phyloP scores from a whole-genome alignment of 2,888 invertebrate species.

The Ashinkailepas kermadecensis region DNA sequence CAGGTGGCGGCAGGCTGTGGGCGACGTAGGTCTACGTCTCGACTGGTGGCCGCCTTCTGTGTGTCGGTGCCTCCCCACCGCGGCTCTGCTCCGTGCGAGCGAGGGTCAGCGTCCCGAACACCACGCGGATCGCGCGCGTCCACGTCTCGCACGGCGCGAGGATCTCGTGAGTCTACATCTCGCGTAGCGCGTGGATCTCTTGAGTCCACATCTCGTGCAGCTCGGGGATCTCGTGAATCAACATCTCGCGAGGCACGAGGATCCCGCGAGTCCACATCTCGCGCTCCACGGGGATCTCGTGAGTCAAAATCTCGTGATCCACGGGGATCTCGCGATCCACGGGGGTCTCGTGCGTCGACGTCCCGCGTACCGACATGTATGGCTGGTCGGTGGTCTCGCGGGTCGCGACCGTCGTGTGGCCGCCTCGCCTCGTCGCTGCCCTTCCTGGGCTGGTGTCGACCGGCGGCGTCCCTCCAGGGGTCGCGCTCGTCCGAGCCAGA shows the following conservation, averaged over 20 bases:
- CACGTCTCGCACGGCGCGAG: background rate
- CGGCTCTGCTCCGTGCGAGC: background rate
- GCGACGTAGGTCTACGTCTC: background rate
- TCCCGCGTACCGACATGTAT: background rate
- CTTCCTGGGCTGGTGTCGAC: background rate
- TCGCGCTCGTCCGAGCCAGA: background rate
- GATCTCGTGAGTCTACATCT: background rate
- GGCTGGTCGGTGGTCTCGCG: slow-evolving; percentile 24
- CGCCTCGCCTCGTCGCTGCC: background rate
- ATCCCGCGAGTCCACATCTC: background rate
- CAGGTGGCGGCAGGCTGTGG: background rate
- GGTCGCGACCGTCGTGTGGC: background rate
- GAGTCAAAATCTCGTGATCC: slow-evolving; percentile 30
- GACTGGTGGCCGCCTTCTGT: background rate
- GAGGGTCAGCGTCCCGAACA: background rate
- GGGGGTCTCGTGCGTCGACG: background rate
- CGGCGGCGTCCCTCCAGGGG: no score
- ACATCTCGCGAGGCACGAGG: background rate
- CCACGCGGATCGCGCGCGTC: background rate
- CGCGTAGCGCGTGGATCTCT: background rate
- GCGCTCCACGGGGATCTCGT: slow-evolving; percentile 5
- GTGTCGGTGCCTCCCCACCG: background rate
- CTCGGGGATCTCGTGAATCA: background rate
- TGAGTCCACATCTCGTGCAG: background rate
- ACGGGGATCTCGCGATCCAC: slow-evolving; percentile 28